These are phyloP conservation scores for Notothenia rossii DNA, from an alignment of 2,113 vertebrate genomes.

Conservation along the genomic window DNA sequence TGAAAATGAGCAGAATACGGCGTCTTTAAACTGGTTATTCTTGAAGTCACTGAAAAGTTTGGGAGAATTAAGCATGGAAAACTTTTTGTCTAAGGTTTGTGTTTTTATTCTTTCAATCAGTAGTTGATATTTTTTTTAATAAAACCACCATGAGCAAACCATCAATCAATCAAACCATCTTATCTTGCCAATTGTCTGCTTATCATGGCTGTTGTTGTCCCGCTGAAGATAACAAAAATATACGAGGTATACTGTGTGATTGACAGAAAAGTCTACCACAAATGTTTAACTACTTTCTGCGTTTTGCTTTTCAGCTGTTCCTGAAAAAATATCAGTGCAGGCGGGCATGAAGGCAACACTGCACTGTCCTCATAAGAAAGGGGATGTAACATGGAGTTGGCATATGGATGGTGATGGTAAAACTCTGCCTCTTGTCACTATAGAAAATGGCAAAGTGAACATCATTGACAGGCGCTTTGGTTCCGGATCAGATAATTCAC, in stretches of 20 bases:
- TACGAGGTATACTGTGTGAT: too few relatives aligned
- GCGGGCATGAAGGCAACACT: not conserved
- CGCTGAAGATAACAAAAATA: not conserved
- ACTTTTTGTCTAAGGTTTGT: too few relatives aligned
- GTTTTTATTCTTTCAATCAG: too few relatives aligned
- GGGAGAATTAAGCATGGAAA: too few relatives aligned
- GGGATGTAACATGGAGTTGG: slow-evolving; percentile 23
- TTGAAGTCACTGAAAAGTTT: too few relatives aligned
- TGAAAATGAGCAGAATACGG: too few relatives aligned
- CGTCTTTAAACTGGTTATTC: too few relatives aligned
- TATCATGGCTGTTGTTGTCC: not conserved
- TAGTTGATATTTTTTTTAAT: too few relatives aligned
- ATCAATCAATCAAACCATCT: too few relatives aligned
- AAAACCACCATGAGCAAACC: too few relatives aligned
- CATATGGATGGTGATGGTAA: accelerated
- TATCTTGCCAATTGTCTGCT: not conserved
- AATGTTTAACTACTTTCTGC: not conserved
- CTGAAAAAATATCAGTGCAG: accelerated
- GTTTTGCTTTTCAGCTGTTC: not conserved
- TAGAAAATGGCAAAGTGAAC: accelerated
- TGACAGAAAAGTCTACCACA: not conserved
- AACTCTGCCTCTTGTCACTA: not conserved
- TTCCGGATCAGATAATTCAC: not conserved
- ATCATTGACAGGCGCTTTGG: accelerated
- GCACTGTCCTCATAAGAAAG: slow-evolving; percentile 1